Base-by-base conservation (phyloP, 1,140 invertebrate genomes). In the Caenorhabditis latens region DNA sequence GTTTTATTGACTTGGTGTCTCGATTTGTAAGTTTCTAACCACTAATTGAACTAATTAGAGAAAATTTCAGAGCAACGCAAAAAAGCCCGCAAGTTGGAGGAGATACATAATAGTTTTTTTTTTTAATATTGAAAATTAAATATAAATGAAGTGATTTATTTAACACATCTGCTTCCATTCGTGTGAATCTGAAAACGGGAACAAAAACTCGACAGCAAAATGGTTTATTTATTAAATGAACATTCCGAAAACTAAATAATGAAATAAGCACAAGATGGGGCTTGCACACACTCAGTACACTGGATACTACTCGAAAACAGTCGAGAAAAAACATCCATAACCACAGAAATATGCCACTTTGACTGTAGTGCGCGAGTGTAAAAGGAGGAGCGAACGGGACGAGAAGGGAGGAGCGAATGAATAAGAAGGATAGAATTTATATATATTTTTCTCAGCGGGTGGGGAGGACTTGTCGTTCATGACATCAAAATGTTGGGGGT, bases 211-310 rank as follows among this genome's bases (percentile, higher is more conserved):
- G 58, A 61, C 58, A 14, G 58, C 58, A 61, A 61, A 61, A 61
- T 61, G 19, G 19, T 61, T 61, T 61, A 61, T 61, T 61, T 61
- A 61, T 61, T 61, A 61, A 61, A 61, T 16, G 58, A 61, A 21
- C 58, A 61, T 61, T n/a, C 24, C 11, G 63, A 67, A 67, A 67
- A 67, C 63, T 67, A 67, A 32, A n/a, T 61, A n/a, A 67, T 67
- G 63, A 67, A 40, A 67, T 67, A 67, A 67, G 63, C 63, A 42
- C 63, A 67, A 67, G 24, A 53, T 11, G 13, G 50, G 50, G 13
- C 16, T 53, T 53, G 16, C 16, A 53, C 9, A 53, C 50, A 53
- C 50, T 14, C 50, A 53, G 5, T 53, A 53, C 50, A 53, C 50
- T 53, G 50, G 32, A 32, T 32, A 32, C 1, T 32, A 32, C 32